Conservation (phyloP, 2,797 vertebrate genomes). For the Sebastes minor region DNA sequence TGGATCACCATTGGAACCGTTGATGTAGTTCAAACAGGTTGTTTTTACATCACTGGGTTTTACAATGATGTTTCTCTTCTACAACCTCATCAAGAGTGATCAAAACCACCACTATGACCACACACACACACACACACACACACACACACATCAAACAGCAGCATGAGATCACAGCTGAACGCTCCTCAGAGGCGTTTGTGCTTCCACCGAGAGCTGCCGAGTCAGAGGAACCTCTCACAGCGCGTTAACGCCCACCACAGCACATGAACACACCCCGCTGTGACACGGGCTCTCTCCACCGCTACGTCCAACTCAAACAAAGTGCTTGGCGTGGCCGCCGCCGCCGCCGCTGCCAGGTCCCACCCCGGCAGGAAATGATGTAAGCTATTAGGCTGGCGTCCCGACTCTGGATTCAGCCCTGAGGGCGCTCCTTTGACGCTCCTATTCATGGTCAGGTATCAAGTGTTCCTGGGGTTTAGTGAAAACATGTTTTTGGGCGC, state of each 20-base stretch:
- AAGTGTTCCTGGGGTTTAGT: not conserved
- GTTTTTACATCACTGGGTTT: not conserved
- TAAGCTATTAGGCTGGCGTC: not conserved
- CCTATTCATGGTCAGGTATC: constrained; percentile 12
- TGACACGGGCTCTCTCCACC: constrained; percentile 17
- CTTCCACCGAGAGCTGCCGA: constrained; percentile 8
- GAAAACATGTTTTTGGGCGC: constrained; percentile 8
- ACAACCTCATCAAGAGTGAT: not conserved
- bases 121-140: constrained; percentile 43
- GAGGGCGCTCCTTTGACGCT: constrained; percentile 5
- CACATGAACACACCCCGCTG: constrained; percentile 38
- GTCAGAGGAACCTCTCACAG: constrained; percentile 11
- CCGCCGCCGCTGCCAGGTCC: not conserved
- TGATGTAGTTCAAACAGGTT: not conserved
- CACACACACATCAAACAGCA: not conserved
- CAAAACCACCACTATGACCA: not conserved
- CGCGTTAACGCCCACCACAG: not conserved
- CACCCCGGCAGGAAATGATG: constrained; percentile 42
- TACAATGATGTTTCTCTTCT: not conserved
- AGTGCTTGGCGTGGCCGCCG: not conserved
- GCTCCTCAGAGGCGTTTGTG: not conserved
- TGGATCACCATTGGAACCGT: not conserved
- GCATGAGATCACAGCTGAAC: constrained; percentile 23
- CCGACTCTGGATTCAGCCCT: not conserved
- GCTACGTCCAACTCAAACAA: constrained; percentile 51